Conservation (phyloP, 2,888 invertebrate species). For the Scotopteryx bipunctaria region DNA sequence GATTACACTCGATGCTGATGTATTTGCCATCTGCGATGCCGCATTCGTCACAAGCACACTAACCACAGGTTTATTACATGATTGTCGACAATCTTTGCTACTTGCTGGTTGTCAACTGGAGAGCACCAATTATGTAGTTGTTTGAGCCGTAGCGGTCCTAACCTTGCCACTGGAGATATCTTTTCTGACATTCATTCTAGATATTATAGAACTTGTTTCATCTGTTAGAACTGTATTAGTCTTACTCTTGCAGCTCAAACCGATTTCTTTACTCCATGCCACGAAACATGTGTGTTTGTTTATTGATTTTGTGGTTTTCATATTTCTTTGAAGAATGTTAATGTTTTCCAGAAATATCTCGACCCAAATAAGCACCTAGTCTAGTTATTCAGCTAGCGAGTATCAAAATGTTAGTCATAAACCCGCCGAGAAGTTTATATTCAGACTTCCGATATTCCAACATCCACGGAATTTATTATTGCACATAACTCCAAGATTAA, state of each 20-base stretch:
- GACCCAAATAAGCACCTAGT: neutral
- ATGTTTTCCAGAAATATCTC: neutral
- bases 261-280: too few relatives aligned
- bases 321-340: too few relatives aligned
- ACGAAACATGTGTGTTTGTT: too few relatives aligned
- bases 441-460: constrained; percentile 27
- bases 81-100: constrained; percentile 49
- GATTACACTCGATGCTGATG: constrained; percentile 10
- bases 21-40: constrained; percentile 14
- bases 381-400: neutral
- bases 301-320: too few relatives aligned
- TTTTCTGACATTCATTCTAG: constrained; percentile 13
- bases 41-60: constrained; percentile 33
- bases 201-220: neutral
- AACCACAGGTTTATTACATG: constrained; percentile 60
- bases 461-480: constrained; percentile 22
- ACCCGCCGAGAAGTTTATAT: constrained; percentile 13
- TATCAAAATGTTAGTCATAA: constrained; percentile 18
- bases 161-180: constrained; percentile 40
- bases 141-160: constrained; percentile 51
- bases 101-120: constrained; percentile 45
- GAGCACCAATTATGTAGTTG: constrained; percentile 59
- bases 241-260: too few relatives aligned
- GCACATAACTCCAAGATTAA: constrained; percentile 19
- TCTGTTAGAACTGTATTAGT: neutral